Percentiles rank a stretch among this genome's conserved stretches.
These are phyloP conservation scores for Leptopilina myrica DNA, from an alignment of 2,888 invertebrate genomes.

Conservation along the genomic window DNA sequence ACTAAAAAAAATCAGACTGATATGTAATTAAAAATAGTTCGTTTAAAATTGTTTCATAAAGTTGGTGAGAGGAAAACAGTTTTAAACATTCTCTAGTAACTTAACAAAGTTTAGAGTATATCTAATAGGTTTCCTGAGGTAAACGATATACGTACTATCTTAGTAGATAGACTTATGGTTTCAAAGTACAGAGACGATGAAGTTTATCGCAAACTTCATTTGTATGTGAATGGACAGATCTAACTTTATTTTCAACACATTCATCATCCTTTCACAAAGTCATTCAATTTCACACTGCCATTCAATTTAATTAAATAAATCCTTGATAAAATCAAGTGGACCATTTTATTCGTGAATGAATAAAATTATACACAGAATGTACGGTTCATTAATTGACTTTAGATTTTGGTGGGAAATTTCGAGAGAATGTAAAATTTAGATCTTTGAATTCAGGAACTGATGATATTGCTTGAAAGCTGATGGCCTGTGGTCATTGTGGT, in stretches of 20 bases:
- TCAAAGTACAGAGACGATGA: slow-evolving; percentile 18
- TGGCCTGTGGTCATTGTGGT: too few species aligned
- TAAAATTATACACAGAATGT: neutral
- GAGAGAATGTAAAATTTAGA: too few species aligned
- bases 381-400: neutral
- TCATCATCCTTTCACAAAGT: neutral
- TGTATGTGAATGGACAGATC: slow-evolving; percentile 20
- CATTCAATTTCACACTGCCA: neutral
- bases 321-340: neutral
- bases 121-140: slow-evolving; percentile 23
- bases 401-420: too few species aligned
- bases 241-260: neutral
- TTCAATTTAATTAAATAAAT: neutral
- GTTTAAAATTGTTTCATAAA: neutral
- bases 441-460: too few species aligned
- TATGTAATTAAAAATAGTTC: neutral
- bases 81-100: neutral
- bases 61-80: neutral
- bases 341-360: neutral
- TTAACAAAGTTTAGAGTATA: slow-evolving; percentile 1
- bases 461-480: too few species aligned
- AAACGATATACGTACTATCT: slow-evolving; percentile 15
- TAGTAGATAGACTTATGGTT: slow-evolving; percentile 26
- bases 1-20: neutral
- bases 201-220: slow-evolving; percentile 26